These are phyloP conservation scores for Lycaena phlaeas DNA, from an alignment of 2,888 invertebrate genomes.

Conservation along the genomic window DNA sequence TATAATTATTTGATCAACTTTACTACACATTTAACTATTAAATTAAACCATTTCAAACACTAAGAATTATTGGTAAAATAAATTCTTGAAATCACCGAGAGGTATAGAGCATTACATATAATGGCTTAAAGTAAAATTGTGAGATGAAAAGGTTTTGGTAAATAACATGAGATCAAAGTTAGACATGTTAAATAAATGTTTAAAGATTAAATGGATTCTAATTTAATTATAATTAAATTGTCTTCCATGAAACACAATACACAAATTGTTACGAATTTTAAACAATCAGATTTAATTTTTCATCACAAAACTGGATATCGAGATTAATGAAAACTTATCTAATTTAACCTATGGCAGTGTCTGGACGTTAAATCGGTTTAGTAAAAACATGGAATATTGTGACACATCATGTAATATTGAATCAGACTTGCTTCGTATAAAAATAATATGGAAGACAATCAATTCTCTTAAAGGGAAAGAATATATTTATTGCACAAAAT, in stretches of 20 bases:
- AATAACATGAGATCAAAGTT: slow-evolving; percentile 54
- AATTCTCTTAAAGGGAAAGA: slow-evolving; percentile 13
- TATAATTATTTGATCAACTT: too few species aligned
- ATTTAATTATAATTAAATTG: slow-evolving; percentile 16
- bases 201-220: slow-evolving; percentile 5
- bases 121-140: slow-evolving; percentile 14
- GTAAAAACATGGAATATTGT: slow-evolving; percentile 1
- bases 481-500: slow-evolving; percentile 18
- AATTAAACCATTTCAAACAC: slow-evolving; percentile 8
- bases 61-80: slow-evolving; percentile 8
- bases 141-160: slow-evolving; percentile 41
- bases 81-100: slow-evolving; percentile 4
- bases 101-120: slow-evolving; percentile 1
- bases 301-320: slow-evolving; percentile 7
- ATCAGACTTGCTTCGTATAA: slow-evolving; percentile 5
- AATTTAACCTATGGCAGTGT: slow-evolving; percentile 54
- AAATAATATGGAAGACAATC: slow-evolving; percentile 19
- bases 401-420: not conserved
- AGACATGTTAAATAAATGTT: slow-evolving; percentile 3
- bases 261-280: not conserved
- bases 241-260: slow-evolving; percentile 20
- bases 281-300: slow-evolving; percentile 9
- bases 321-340: slow-evolving; percentile 29
- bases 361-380: slow-evolving; percentile 25
- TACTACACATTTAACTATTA: slow-evolving; percentile 1